Percentiles rank a stretch among this genome's conserved stretches.
phyloP scores from a whole-genome alignment of 2,113 vertebrate species.

The Falcunculus frontatus region DNA sequence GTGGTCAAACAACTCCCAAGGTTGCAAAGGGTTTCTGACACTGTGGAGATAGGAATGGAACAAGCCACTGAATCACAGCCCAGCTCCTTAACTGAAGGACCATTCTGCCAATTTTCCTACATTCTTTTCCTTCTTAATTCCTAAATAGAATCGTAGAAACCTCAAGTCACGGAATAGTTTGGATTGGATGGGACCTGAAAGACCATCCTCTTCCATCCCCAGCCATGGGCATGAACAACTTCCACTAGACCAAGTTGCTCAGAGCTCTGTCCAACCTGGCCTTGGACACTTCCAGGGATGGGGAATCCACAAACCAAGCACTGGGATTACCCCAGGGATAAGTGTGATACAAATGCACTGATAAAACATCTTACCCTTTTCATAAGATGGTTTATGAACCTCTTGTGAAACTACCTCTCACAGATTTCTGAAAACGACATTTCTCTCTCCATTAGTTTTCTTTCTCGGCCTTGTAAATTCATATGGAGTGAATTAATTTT shows the following conservation, averaged over 20 bases:
- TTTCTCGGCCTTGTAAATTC: background rate
- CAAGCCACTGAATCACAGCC: background rate
- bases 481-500: conserved; percentile 7
- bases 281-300: background rate
- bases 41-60: background rate
- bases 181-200: background rate
- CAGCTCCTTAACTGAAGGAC: background rate
- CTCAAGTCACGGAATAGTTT: background rate
- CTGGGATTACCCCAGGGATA: background rate
- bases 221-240: background rate
- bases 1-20: background rate
- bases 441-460: background rate
- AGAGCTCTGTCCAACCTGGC: background rate
- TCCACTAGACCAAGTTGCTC: rapidly evolving
- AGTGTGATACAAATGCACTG: background rate
- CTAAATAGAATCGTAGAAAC: background rate
- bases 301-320: background rate
- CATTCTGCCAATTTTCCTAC: background rate
- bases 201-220: background rate
- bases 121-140: background rate
- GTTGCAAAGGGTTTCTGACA: background rate
- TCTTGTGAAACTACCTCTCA: background rate
- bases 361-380: background rate
- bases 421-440: background rate
- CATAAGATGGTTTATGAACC: background rate